A percentile compares a stretch with the other conserved stretches of the same genome.
phyloP scores from a whole-genome alignment of 2,113 vertebrate species.

The Boulengeromyrus knoepffleri region DNA sequence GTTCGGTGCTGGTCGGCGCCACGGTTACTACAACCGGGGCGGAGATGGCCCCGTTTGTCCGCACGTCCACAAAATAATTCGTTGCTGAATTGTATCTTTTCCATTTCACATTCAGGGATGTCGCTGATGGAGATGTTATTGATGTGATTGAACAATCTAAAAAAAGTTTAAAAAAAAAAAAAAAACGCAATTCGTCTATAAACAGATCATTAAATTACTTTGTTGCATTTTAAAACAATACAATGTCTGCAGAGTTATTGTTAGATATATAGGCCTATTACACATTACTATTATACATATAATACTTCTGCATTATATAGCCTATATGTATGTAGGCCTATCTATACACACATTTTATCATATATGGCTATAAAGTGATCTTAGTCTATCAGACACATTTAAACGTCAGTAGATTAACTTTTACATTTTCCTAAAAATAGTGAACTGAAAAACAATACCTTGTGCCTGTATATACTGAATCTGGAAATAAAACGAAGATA shows the following conservation, averaged over 20 bases:
- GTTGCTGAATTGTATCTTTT: slow-evolving; percentile 20
- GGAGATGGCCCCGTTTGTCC: slow-evolving; percentile 35
- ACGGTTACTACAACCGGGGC: slow-evolving; percentile 40
- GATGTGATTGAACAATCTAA: slow-evolving; percentile 49
- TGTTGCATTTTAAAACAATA: not conserved
- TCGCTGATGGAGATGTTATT: slow-evolving; percentile 49
- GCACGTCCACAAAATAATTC: slow-evolving; percentile 45
- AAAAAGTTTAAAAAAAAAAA: not conserved
- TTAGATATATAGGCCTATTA: not conserved
- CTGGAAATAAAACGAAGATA: slow-evolving; percentile 35
- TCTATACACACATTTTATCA: not conserved
- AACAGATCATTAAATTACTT: not conserved
- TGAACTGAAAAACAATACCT: slow-evolving; percentile 33
- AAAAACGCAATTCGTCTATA: not conserved
- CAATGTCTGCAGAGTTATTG: not conserved
- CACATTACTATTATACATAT: not conserved
- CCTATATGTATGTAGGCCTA: not conserved
- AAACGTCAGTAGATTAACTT: not conserved
- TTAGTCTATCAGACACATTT: not conserved
- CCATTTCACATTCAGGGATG: slow-evolving; percentile 49
- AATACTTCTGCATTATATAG: not conserved
- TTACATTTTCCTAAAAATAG: not conserved
- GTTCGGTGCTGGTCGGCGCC: slow-evolving; percentile 15
- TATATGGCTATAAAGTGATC: not conserved
- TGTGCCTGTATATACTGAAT: slow-evolving; percentile 40